A percentile compares a stretch with the other conserved stretches of the same genome.
Conservation (phyloP, 2,797 vertebrate species). For the Arctocebus calabarensis region DNA sequence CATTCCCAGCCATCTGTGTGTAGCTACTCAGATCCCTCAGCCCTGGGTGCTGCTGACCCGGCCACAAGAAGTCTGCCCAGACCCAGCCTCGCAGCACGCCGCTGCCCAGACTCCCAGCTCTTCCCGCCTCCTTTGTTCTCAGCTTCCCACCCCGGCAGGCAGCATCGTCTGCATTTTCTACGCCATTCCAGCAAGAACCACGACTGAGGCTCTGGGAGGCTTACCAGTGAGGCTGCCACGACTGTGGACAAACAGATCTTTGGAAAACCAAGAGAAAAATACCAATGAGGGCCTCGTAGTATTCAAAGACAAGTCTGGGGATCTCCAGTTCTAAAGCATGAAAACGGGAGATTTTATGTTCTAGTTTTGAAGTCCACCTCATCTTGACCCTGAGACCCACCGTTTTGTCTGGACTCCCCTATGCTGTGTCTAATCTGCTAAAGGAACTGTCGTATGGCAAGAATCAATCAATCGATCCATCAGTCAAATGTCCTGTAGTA, state of each 20-base stretch:
- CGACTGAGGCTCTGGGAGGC: neutral
- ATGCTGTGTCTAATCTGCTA: neutral
- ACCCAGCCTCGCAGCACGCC: neutral
- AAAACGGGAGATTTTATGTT: neutral
- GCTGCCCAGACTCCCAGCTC: neutral
- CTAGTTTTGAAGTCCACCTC: neutral
- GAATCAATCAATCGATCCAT: neutral
- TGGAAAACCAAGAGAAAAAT: neutral
- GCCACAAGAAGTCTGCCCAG: fast-evolving
- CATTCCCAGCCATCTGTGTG: neutral
- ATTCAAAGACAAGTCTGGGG: neutral
- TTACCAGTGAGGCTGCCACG: neutral
- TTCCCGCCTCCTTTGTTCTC: neutral
- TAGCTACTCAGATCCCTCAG: neutral
- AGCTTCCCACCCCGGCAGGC: too few relatives aligned
- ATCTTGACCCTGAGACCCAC: neutral
- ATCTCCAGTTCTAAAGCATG: neutral
- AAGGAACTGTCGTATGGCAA: neutral
- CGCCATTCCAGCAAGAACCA: fast-evolving
- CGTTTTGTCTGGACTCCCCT: fast-evolving
- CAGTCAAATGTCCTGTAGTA: too few relatives aligned
- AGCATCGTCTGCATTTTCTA: too few relatives aligned
- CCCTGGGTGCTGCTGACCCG: too few relatives aligned
- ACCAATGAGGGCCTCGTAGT: neutral
- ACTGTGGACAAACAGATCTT: too few relatives aligned